Percentiles rank a stretch among this genome's conserved stretches.
These are phyloP conservation scores for Enteromius radiatus DNA, from an alignment of 2,797 vertebrate genomes.

Conservation along the genomic window DNA sequence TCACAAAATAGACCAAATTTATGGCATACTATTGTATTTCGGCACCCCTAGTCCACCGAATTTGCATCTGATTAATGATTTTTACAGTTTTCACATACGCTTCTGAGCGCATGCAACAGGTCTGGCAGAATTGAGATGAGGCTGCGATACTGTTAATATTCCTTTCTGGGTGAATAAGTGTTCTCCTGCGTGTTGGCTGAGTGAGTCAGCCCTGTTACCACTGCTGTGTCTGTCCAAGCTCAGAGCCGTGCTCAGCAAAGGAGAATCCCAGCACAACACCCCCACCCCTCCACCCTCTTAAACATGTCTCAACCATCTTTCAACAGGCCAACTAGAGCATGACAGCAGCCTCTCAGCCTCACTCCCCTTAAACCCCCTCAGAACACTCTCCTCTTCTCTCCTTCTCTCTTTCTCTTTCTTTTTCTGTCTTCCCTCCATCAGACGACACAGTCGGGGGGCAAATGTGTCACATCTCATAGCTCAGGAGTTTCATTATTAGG, in stretches of 20 bases:
- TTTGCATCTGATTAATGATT: not conserved
- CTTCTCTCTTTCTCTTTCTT: slow-evolving; percentile 19
- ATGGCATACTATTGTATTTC: not conserved
- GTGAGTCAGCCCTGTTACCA: slow-evolving; percentile 39
- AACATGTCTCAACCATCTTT: slow-evolving; percentile 48
- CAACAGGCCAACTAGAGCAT: slow-evolving; percentile 56
- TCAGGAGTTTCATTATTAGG: slow-evolving; percentile 45
- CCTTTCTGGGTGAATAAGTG: slow-evolving; percentile 8
- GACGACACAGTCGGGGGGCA: slow-evolving; percentile 30
- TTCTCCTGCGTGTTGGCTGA: slow-evolving; percentile 36
- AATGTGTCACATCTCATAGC: slow-evolving; percentile 49
- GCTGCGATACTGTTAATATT: slow-evolving; percentile 11
- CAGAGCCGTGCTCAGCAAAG: slow-evolving; percentile 39
- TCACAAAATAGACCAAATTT: not conserved
- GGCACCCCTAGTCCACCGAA: not conserved
- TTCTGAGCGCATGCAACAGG: slow-evolving; percentile 5
- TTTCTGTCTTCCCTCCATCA: slow-evolving; percentile 22
- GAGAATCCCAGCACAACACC: slow-evolving; percentile 38
- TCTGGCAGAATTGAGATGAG: not conserved
- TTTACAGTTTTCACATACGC: slow-evolving; percentile 17
- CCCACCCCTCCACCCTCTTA: slow-evolving; percentile 17
- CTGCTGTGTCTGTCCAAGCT: slow-evolving; percentile 35
- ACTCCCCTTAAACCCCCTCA: slow-evolving; percentile 40
- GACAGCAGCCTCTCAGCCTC: slow-evolving; percentile 50
- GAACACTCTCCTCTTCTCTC: slow-evolving; percentile 36